Conservation (phyloP, 2,797 vertebrate species). For the Spheniscus humboldti region DNA sequence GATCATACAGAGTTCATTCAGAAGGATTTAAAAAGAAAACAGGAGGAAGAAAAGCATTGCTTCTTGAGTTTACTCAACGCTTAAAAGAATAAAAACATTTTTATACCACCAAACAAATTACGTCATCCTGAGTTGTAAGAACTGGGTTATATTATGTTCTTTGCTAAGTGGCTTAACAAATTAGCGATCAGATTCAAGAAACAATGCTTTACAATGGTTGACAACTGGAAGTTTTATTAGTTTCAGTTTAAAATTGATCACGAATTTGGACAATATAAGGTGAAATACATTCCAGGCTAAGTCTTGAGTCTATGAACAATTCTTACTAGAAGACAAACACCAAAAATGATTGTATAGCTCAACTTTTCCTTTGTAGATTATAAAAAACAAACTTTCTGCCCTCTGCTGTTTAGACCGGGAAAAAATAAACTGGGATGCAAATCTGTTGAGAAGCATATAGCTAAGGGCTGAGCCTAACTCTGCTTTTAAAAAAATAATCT, state of each 20-base stretch:
- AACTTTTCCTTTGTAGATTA: not conserved
- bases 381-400: not conserved
- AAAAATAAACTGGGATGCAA: not conserved
- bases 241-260: not conserved
- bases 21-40: not conserved
- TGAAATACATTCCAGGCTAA: not conserved
- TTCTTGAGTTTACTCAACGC: not conserved
- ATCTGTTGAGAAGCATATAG: not conserved
- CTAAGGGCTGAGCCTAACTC: not conserved
- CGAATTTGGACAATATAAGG: not conserved
- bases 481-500: not conserved
- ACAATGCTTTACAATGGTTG: not conserved
- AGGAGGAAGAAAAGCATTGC: not conserved
- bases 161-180: not conserved
- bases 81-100: not conserved
- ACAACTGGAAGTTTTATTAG: not conserved
- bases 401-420: not conserved
- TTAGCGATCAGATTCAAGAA: not conserved
- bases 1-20: not conserved
- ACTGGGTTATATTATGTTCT: not conserved
- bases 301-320: not conserved
- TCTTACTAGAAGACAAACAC: not conserved
- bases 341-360: not conserved
- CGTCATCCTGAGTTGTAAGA: not conserved
- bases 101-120: not conserved